Percentiles rank a stretch among this genome's conserved stretches.
These are phyloP conservation scores for Pseudomyrmex flavicornis DNA, from an alignment of 1,140 invertebrate genomes.

Conservation along the genomic window DNA sequence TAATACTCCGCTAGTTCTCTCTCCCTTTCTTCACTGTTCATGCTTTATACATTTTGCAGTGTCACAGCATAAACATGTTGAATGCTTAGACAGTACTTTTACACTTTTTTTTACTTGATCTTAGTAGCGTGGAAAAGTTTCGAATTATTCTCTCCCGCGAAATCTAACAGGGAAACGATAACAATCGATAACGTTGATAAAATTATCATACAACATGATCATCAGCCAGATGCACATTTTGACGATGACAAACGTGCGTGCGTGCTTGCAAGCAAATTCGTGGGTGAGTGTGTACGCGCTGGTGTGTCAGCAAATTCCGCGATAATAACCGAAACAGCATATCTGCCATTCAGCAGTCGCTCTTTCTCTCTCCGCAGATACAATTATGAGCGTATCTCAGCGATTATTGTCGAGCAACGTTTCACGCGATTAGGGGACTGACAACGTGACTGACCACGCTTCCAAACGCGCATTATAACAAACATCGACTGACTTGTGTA, in stretches of 20 bases:
- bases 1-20: neutral
- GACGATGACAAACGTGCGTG: constrained; percentile 7
- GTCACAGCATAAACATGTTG: neutral
- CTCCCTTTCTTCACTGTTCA: neutral
- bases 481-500: neutral
- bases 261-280: neutral
- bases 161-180: neutral
- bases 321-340: constrained; percentile 63
- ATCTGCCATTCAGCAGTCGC: constrained; percentile 56
- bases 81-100: neutral
- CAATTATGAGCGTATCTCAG: constrained; percentile 63
- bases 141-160: neutral
- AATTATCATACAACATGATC: neutral
- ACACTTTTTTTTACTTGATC: no score
- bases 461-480: neutral
- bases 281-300: neutral
- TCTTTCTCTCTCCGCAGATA: constrained; percentile 39
- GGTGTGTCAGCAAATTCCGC: constrained; percentile 64
- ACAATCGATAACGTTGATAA: constrained; percentile 29
- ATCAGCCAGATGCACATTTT: constrained; percentile 25
- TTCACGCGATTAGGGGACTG: constrained; percentile 4
- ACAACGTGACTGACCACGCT: neutral
- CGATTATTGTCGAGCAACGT: constrained; percentile 62
- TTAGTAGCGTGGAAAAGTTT: neutral
- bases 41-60: neutral